These are phyloP conservation scores for Pangasius larnaudii DNA, from an alignment of 2,797 vertebrate genomes.

Conservation along the genomic window DNA sequence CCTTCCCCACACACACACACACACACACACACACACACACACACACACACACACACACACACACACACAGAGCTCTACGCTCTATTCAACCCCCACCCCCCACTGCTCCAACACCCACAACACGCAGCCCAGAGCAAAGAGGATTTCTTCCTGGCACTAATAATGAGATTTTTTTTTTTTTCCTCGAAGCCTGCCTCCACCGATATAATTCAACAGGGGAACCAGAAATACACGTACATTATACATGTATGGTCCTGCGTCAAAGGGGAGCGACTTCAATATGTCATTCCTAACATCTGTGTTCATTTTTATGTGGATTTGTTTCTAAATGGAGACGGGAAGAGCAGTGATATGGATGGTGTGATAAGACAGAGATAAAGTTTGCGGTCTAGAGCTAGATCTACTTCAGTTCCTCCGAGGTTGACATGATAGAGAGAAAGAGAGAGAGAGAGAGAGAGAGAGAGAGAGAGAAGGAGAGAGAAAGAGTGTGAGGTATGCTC, in stretches of 20 bases:
- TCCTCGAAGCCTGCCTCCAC: conserved; percentile 54
- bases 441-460: conserved; percentile 9
- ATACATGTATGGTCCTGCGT: conserved; percentile 61
- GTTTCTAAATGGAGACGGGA: conserved; percentile 18
- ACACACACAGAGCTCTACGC: conserved; percentile 38
- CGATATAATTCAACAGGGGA: conserved; percentile 56
- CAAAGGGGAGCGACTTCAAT: conserved; percentile 18
- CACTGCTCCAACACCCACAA: conserved; percentile 54
- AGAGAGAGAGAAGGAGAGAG: conserved; percentile 8
- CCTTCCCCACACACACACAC: conserved; percentile 44
- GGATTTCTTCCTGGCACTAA: conserved; percentile 59
- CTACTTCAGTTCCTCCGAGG: conserved; percentile 18
- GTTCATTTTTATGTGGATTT: conserved; percentile 14
- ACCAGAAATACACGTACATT: conserved; percentile 58
- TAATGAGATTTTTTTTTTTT: conserved; percentile 57
- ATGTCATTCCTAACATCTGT: conserved; percentile 17
- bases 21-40: conserved; percentile 49
- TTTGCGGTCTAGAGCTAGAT: conserved; percentile 31
- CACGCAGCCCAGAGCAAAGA: conserved; percentile 54
- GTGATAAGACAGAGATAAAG: conserved; percentile 41
- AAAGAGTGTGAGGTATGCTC: neutral
- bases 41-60: conserved; percentile 46
- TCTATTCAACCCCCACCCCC: conserved; percentile 53
- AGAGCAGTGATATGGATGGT: conserved; percentile 37
- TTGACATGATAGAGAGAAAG: conserved; percentile 31